Base-by-base conservation (phyloP, 2,113 vertebrate species). In the Archilochus colubris region DNA sequence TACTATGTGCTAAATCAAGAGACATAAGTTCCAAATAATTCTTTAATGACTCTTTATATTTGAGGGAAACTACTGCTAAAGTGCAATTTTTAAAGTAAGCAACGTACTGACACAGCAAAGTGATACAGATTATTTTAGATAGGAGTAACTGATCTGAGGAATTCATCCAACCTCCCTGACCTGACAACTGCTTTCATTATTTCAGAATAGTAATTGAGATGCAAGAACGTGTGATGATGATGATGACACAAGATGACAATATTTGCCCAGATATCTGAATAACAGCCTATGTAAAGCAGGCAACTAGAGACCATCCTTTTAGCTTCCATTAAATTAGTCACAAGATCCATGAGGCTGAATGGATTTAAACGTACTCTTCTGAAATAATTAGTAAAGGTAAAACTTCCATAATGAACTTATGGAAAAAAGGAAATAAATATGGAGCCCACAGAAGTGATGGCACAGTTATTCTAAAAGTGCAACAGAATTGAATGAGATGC, bases 161-260 rank as follows among this genome's bases (percentile, higher is more conserved):
- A 95, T 96, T 91, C 91, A 91, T 94, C 95, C 27, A 74, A 72
- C 72, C 95, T 31, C 54, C 66, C 79, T 86, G 86, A 87, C 86
- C 94, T 84, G 85, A 88, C 81, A 95, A 67, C 50, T 92, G 58
- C 82, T 91, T 81, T 91, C 91, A 77, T 94, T 93, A 89, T 88
- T 95, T 91, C 14, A 74, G 30, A 89, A 58, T 59, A 70, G 78
- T 75, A 88, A 94, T 51, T 93, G 94, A 91, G 92, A 68, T 78
- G 91, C 83, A 83, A 96, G 36, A 7, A 78, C 1, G 0, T 28
- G 61, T 48, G 46, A 48, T 20, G 54, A 40, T 14, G 90, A 83
- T 73, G 80, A 25, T 86, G 94, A 66, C 89, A 80, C 24, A 38
- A 76, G 74, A n/a, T 55, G 86, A 93, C 88, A 96, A 85, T 46